Conservation (phyloP, 2,888 invertebrate genomes). For the Drosophila fulvimacula region DNA sequence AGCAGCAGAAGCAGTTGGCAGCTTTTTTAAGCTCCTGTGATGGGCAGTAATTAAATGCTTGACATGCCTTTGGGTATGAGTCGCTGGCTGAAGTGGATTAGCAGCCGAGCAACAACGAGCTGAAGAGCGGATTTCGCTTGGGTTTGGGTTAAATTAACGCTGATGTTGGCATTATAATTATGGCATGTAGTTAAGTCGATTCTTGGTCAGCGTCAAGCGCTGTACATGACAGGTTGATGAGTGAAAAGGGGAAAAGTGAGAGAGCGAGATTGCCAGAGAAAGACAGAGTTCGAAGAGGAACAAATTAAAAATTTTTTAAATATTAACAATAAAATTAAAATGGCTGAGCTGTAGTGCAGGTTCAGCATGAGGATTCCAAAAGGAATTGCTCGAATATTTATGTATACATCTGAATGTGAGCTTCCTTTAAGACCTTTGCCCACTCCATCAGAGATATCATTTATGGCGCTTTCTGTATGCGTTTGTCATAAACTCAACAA, state of each 20-base stretch:
- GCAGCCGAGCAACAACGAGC: conserved; percentile 13
- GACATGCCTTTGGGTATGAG: conserved; percentile 67
- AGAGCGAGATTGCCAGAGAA: neutral
- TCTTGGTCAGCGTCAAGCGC: conserved; percentile 18
- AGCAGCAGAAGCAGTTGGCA: conserved; percentile 15
- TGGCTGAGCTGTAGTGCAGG: neutral
- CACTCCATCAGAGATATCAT: neutral
- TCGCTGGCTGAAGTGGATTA: conserved; percentile 46
- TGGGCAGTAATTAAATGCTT: conserved; percentile 78
- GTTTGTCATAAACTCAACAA: conserved; percentile 2
- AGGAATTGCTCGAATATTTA: neutral
- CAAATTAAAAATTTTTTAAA: conserved; percentile 33
- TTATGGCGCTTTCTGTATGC: neutral
- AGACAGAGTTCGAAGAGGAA: neutral
- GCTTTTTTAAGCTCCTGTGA: conserved; percentile 70
- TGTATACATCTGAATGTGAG: neutral
- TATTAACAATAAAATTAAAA: conserved; percentile 41
- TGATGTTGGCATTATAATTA: conserved; percentile 75
- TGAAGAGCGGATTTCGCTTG: conserved; percentile 21
- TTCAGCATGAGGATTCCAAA: neutral
- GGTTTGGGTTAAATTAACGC: conserved; percentile 63
- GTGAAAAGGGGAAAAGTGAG: conserved; percentile 9
- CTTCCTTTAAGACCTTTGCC: neutral
- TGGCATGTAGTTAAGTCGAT: conserved; percentile 66
- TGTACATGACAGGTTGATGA: conserved; percentile 44